Percentiles rank a stretch among this genome's conserved stretches.
Evolutionary conservation across 2,888 invertebrate genomes (phyloP).

Genomic region (Habrosyne pyritoides): DNA sequence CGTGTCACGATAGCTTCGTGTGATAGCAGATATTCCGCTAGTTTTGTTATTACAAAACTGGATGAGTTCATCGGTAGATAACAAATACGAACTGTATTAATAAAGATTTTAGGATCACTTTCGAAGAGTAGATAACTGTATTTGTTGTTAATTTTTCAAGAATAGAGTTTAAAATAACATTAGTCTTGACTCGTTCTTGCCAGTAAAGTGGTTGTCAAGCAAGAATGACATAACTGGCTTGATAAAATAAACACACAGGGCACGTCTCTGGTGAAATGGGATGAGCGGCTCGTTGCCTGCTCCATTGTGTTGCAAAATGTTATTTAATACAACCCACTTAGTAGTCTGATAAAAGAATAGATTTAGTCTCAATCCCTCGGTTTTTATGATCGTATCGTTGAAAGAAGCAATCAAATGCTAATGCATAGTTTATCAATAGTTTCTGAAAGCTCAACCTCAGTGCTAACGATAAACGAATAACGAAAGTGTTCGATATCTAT

Average conservation of each 20-base stretch:
- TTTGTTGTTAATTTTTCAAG: too few species aligned
- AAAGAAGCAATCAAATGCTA: neutral
- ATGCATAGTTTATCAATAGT: neutral
- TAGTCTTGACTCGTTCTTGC: neutral
- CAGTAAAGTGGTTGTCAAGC: neutral
- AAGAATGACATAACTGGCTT: neutral
- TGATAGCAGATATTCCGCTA: neutral
- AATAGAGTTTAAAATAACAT: neutral
- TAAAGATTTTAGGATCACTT: neutral
- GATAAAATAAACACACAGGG: neutral
- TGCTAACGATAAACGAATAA: too few species aligned
- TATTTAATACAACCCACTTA: conserved; percentile 3
- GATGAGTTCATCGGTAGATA: neutral
- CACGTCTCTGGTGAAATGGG: neutral
- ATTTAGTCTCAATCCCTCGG: neutral
- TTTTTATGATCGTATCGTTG: neutral
- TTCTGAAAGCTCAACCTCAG: too few species aligned
- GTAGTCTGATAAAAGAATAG: neutral
- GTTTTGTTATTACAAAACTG: neutral
- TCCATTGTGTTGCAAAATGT: neutral
- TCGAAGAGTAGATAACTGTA: neutral
- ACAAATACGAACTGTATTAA: neutral
- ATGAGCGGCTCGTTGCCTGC: neutral
- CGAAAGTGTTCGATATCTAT: too few species aligned
- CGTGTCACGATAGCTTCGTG: neutral